Conservation (phyloP, 2,113 vertebrate species). For the Ahaetulla prasina region DNA sequence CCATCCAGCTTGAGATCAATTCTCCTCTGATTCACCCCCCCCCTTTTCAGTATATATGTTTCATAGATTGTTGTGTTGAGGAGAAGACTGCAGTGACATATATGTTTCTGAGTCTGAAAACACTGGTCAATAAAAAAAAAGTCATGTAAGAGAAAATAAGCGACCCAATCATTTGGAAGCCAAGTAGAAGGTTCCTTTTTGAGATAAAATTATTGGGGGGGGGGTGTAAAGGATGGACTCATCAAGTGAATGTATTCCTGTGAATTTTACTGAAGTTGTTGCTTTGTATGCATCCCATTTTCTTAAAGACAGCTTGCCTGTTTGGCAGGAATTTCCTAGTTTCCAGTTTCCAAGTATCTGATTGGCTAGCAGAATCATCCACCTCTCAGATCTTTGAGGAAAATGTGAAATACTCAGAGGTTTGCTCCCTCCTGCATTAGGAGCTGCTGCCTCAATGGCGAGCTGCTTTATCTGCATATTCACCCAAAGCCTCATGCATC, state of each 20-base stretch:
- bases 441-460: background rate
- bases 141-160: background rate
- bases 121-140: background rate
- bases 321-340: conserved; percentile 38
- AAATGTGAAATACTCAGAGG: background rate
- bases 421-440: background rate
- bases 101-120: background rate
- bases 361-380: conserved; percentile 13
- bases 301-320: conserved; percentile 6
- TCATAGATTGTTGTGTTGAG: background rate
- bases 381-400: conserved; percentile 11
- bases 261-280: background rate
- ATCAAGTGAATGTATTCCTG: background rate
- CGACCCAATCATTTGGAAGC: background rate
- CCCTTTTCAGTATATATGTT: background rate
- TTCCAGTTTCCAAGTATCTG: background rate
- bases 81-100: background rate
- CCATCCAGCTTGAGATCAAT: background rate
- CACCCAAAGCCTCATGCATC: background rate
- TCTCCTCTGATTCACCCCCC: background rate
- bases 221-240: accelerated
- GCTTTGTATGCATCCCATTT: background rate
- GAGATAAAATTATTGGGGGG: background rate
- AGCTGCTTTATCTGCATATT: background rate
- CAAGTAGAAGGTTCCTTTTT: background rate